These are phyloP conservation scores for Microtus richardsoni DNA, from an alignment of 2,113 vertebrate species.

Conservation along the genomic window DNA sequence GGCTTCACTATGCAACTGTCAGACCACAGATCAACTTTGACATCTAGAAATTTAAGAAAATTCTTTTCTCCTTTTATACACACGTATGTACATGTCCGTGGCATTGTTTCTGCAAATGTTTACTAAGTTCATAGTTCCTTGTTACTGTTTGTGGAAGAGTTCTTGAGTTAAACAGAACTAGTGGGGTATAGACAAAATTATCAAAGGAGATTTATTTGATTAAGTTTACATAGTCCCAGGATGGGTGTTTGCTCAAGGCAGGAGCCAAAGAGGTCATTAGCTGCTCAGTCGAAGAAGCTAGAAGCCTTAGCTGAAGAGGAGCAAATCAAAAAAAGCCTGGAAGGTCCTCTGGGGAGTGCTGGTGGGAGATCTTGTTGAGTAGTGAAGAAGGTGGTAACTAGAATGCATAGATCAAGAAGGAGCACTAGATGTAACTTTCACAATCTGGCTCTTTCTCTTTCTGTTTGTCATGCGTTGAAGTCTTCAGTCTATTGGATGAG, in stretches of 20 bases:
- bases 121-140: background rate
- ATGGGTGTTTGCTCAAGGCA: background rate
- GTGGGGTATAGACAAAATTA: background rate
- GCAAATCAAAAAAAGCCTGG: background rate
- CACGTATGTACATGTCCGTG: background rate
- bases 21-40: background rate
- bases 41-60: conserved; percentile 19
- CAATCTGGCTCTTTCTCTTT: background rate
- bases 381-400: background rate
- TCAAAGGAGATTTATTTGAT: background rate
- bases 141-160: background rate
- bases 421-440: background rate
- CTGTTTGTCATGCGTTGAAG: background rate
- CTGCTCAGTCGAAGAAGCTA: background rate
- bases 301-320: no score
- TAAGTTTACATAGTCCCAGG: background rate
- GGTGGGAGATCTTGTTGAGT: background rate
- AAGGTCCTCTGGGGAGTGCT: background rate
- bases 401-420: background rate
- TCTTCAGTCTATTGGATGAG: no score
- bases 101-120: background rate
- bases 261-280: background rate
- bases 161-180: background rate
- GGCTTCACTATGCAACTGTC: background rate
- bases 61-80: background rate